Percentiles rank a stretch among this genome's conserved stretches.
phyloP scores from a whole-genome alignment of 2,797 vertebrate genomes.

The Sebastes hubbsi region DNA sequence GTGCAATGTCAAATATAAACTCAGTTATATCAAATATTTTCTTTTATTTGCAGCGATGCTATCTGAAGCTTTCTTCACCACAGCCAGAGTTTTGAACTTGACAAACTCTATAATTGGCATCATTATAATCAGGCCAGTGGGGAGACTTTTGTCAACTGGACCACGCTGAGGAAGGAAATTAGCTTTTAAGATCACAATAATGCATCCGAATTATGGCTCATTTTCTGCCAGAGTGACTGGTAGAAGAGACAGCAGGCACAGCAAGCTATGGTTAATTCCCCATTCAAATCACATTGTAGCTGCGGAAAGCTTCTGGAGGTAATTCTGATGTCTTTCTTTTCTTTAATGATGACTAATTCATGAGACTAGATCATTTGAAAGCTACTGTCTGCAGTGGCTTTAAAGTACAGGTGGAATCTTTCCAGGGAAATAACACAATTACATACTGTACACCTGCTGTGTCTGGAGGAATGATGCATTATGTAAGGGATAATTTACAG shows the following conservation, averaged over 20 bases:
- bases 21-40: neutral
- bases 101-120: neutral
- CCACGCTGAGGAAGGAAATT: conserved; percentile 15
- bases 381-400: neutral
- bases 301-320: conserved; percentile 20
- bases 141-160: conserved; percentile 5
- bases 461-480: neutral
- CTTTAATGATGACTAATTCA: conserved; percentile 22
- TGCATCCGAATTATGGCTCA: conserved; percentile 15
- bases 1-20: neutral
- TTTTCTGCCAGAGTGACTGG: neutral
- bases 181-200: conserved; percentile 25
- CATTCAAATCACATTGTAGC: conserved; percentile 2
- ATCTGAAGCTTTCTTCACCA: neutral
- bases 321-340: conserved; percentile 8
- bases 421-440: neutral
- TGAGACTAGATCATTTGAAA: neutral
- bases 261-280: conserved; percentile 4
- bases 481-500: too few species aligned
- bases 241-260: neutral
- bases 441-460: neutral
- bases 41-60: neutral
- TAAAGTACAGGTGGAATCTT: neutral
- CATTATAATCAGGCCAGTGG: conserved; percentile 2
- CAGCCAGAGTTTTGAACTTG: neutral